Percentiles rank a stretch among this genome's conserved stretches.
phyloP scores from a whole-genome alignment of 2,113 vertebrate species.

The Galeopterus variegatus region DNA sequence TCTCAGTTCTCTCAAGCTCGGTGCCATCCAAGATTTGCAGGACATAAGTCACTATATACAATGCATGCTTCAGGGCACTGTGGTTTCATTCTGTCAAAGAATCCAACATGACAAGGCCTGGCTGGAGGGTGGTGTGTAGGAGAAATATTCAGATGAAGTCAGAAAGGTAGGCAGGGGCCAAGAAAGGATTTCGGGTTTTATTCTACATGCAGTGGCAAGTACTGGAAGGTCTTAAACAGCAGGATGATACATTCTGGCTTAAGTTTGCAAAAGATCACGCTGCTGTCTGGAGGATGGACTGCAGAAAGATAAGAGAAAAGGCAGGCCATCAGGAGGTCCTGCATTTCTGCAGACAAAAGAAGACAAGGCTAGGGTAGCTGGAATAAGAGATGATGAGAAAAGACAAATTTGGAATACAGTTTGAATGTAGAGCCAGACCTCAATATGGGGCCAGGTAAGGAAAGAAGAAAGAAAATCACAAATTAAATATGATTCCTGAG shows the following conservation, averaged over 20 bases:
- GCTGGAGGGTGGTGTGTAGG: fast-evolving
- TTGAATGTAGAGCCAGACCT: background rate
- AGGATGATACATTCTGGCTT: background rate
- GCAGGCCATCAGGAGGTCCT: fast-evolving
- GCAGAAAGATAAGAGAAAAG: background rate
- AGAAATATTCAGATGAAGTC: background rate
- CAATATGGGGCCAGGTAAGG: background rate
- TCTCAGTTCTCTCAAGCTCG: background rate
- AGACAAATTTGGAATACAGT: background rate
- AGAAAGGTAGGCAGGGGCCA: background rate
- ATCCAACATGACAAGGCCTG: background rate
- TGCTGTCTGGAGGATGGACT: background rate
- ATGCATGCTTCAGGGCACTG: fast-evolving
- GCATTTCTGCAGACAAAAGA: background rate
- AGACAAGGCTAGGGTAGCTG: background rate
- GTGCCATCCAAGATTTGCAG: background rate
- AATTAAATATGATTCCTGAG: slow-evolving; percentile 7
- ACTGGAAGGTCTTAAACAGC: background rate
- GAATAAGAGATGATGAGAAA: background rate
- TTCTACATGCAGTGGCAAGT: background rate
- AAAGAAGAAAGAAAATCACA: background rate
- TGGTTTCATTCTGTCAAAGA: background rate
- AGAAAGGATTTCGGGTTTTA: background rate
- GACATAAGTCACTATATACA: background rate
- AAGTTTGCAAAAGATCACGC: background rate